These are phyloP conservation scores for Melieria omissa DNA, from an alignment of 2,888 invertebrate species.

Conservation along the genomic window DNA sequence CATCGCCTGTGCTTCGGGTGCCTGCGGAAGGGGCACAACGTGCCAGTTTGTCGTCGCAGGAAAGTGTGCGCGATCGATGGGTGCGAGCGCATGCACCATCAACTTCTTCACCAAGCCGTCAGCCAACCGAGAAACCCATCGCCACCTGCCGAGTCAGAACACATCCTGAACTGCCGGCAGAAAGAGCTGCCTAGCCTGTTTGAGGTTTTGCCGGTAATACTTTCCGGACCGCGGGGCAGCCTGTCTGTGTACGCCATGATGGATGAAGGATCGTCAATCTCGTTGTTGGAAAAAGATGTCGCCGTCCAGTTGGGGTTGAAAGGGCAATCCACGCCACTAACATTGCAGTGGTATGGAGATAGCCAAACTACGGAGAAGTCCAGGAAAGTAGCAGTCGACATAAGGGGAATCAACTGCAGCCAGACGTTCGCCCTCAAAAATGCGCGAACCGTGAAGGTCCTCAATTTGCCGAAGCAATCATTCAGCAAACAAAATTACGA, in stretches of 20 bases:
- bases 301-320: background rate
- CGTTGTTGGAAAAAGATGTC: slow-evolving; percentile 1
- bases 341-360: too few relatives aligned
- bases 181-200: background rate
- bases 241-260: slow-evolving; percentile 9
- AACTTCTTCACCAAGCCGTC: background rate
- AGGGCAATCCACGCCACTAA: too few relatives aligned
- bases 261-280: slow-evolving; percentile 7
- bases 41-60: background rate
- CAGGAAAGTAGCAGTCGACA: too few relatives aligned
- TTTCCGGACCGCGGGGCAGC: slow-evolving; percentile 1
- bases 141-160: background rate
- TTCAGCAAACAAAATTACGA: slow-evolving; percentile 4
- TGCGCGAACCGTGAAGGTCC: slow-evolving; percentile 31
- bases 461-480: slow-evolving; percentile 30
- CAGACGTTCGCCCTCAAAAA: too few relatives aligned
- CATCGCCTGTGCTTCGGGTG: slow-evolving; percentile 20
- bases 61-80: background rate
- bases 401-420: too few relatives aligned
- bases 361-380: too few relatives aligned
- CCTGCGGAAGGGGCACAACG: slow-evolving; percentile 15
- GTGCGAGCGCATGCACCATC: slow-evolving; percentile 14
- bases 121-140: background rate
- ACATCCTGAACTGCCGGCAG: slow-evolving; percentile 6
- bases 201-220: background rate